Percentiles rank a stretch among this genome's conserved stretches.
Conservation (phyloP, 2,113 vertebrate species). For the Pelvicachromis taeniatus region DNA sequence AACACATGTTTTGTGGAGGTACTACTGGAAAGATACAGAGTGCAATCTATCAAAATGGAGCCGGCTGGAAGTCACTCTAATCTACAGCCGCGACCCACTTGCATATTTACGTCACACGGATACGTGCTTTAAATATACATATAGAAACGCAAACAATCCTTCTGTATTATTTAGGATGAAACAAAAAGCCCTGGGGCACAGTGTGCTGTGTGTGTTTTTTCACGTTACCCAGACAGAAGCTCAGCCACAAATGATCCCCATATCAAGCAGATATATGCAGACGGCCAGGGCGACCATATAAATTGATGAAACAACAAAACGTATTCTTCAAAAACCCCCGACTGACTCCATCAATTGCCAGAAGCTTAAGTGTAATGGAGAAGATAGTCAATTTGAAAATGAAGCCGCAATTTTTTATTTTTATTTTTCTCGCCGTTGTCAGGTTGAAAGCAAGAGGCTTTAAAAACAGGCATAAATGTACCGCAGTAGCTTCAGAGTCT, state of each 20-base stretch:
- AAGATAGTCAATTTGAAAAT: conserved; percentile 49
- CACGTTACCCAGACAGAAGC: conserved; percentile 21
- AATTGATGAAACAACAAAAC: conserved; percentile 49
- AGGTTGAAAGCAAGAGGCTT: conserved; percentile 10
- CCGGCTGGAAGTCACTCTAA: conserved; percentile 22
- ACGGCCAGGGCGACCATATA: conserved; percentile 20
- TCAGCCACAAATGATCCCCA: conserved; percentile 36
- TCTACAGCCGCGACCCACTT: conserved; percentile 20
- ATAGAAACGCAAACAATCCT: neutral
- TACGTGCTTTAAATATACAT: neutral
- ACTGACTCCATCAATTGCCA: conserved; percentile 24
- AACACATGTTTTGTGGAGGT: conserved; percentile 60
- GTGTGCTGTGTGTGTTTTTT: neutral
- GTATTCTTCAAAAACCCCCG: conserved; percentile 34
- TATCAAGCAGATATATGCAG: conserved; percentile 28
- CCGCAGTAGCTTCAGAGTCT: neutral
- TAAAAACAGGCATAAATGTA: conserved; percentile 3
- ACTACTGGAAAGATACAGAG: conserved; percentile 41
- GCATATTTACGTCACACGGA: conserved; percentile 18
- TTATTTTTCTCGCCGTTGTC: conserved; percentile 16
- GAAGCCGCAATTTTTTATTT: conserved; percentile 17
- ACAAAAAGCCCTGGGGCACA: neutral
- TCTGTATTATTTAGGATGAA: conserved; percentile 15
- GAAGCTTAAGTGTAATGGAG: conserved; percentile 5
- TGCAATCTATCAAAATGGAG: conserved; percentile 56